Percentiles rank a stretch among this genome's conserved stretches.
Conservation (phyloP, 2,888 invertebrate genomes). For the Antheraea yamamai region DNA sequence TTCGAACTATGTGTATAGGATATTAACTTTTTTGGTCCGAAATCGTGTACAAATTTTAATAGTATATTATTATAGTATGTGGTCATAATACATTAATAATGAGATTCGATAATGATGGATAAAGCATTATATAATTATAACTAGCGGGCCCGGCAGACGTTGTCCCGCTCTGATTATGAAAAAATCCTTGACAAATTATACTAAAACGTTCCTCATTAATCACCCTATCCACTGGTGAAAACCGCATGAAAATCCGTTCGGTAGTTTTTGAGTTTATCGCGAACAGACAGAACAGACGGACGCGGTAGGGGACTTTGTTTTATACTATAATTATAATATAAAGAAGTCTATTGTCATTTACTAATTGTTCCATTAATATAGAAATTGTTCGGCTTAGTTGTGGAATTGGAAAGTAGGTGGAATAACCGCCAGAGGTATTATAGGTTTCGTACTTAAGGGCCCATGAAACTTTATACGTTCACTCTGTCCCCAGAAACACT, state of each 20-base stretch:
- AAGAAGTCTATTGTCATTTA: neutral
- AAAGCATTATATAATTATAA: neutral
- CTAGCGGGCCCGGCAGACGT: too few relatives aligned
- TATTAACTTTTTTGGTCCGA: conserved; percentile 68
- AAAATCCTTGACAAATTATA: too few relatives aligned
- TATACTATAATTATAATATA: too few relatives aligned
- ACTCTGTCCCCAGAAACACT: neutral
- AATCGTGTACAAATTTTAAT: conserved; percentile 39
- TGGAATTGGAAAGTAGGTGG: neutral
- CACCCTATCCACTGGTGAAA: too few relatives aligned
- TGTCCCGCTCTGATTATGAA: too few relatives aligned
- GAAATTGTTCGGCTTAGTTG: neutral
- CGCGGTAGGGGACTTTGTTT: too few relatives aligned
- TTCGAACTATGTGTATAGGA: conserved; percentile 55
- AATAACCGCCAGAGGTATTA: neutral
- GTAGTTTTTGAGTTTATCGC: too few relatives aligned
- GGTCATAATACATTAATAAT: conserved; percentile 1
- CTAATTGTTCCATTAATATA: neutral
- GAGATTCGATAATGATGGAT: conserved; percentile 1
- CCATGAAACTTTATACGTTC: neutral
- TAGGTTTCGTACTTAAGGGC: neutral
- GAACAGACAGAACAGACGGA: too few relatives aligned
- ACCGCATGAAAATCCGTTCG: too few relatives aligned
- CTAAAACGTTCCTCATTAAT: too few relatives aligned
- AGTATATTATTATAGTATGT: conserved; percentile 3